Evolutionary conservation across 2,888 invertebrate species (phyloP).

Genomic region (Cyclophora albipunctata): DNA sequence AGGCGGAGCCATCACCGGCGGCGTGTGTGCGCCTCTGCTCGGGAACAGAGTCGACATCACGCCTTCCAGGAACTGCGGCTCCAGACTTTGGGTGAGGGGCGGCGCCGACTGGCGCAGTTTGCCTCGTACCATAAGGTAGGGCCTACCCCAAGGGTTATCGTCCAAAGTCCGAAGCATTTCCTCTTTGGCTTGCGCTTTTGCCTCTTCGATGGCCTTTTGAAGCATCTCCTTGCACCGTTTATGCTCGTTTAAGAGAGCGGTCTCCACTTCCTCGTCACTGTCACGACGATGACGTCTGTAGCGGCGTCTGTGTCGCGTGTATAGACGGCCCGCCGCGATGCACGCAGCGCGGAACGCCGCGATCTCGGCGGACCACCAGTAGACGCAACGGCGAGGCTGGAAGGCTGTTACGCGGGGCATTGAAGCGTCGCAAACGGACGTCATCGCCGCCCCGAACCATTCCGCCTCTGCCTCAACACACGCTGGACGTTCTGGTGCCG

Average conservation of each 20-base stretch:
- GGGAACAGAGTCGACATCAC: neutral
- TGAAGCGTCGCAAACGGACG: neutral
- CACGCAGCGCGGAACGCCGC: neutral
- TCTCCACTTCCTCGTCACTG: neutral
- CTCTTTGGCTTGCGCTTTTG: neutral
- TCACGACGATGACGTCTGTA: neutral
- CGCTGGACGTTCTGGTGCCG: neutral
- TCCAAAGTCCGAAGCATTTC: neutral
- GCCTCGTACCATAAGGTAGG: neutral
- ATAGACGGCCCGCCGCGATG: neutral
- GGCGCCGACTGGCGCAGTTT: neutral
- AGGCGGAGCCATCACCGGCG: no score
- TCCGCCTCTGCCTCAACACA: neutral
- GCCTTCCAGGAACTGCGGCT: neutral
- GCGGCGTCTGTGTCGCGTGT: neutral
- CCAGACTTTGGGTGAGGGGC: neutral
- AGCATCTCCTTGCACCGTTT: neutral
- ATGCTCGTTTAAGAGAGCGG: neutral
- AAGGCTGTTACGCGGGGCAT: neutral
- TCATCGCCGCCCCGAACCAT: neutral
- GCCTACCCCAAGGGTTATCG: neutral
- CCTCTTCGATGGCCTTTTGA: neutral
- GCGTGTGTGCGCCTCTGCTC: no score
- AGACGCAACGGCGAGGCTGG: neutral
- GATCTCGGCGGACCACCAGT: constrained; percentile 5